These are phyloP conservation scores for Forbesichthys papilliferus DNA, from an alignment of 2,113 vertebrate genomes.

Conservation along the genomic window DNA sequence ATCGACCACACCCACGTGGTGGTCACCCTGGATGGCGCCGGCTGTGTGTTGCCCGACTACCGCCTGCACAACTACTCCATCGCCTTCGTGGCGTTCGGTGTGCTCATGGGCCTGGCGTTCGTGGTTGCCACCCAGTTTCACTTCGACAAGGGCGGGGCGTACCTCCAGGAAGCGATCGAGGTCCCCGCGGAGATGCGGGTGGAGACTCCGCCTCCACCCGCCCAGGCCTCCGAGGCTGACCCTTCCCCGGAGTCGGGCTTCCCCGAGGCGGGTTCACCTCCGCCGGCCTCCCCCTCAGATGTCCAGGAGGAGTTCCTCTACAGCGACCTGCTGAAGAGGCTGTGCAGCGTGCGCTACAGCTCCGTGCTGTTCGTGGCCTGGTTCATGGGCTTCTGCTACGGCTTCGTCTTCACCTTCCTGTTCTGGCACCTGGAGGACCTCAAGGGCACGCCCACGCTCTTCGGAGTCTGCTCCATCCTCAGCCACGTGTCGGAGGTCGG, in stretches of 20 bases:
- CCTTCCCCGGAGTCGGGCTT: slow-evolving; percentile 22
- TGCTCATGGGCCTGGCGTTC: slow-evolving; percentile 89
- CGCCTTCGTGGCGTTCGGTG: slow-evolving; percentile 93
- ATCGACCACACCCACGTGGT: slow-evolving; percentile 88
- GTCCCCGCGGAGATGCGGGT: slow-evolving; percentile 46
- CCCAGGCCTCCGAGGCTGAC: too few species aligned
- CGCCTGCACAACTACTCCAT: slow-evolving; percentile 87
- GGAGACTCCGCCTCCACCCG: background rate
- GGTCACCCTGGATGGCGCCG: slow-evolving; percentile 73
- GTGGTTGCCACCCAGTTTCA: slow-evolving; percentile 92
- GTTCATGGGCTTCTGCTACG: slow-evolving; percentile 99
- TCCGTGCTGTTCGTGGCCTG: slow-evolving; percentile 95
- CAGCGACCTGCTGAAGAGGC: slow-evolving; percentile 84
- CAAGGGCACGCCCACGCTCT: slow-evolving; percentile 91
- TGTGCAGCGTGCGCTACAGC: slow-evolving; percentile 92
- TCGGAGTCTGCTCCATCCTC: slow-evolving; percentile 93
- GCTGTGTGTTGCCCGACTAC: slow-evolving; percentile 82
- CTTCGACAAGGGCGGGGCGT: slow-evolving; percentile 78
- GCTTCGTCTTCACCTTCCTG: slow-evolving; percentile 97
- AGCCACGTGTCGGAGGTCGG: slow-evolving; percentile 92
- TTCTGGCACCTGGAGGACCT: slow-evolving; percentile 97
- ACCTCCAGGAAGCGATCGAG: slow-evolving; percentile 64
- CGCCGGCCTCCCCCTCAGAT: slow-evolving; percentile 62
- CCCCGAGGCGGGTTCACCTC: slow-evolving; percentile 24
- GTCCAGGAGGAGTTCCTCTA: slow-evolving; percentile 78